Evolutionary conservation across 1,140 invertebrate genomes (phyloP).

Genomic region (Drosophila busckii): DNA sequence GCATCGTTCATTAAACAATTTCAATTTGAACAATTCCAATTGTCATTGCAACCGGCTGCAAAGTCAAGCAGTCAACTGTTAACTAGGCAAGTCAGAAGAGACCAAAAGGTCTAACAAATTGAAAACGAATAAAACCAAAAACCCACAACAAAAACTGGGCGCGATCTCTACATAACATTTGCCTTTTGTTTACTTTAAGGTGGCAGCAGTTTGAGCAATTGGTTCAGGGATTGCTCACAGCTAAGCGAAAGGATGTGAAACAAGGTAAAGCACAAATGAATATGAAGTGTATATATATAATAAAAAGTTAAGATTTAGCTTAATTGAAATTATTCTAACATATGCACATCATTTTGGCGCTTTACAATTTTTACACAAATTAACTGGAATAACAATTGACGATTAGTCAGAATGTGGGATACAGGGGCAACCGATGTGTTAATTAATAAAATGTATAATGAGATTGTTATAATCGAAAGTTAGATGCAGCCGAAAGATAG

Average conservation of each 20-base stretch:
- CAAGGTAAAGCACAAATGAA: not conserved
- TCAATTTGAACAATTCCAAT: constrained; percentile 30
- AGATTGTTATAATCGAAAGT: not conserved
- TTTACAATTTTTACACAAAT: too few relatives aligned
- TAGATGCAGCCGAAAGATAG: too few relatives aligned
- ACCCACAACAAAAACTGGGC: constrained; percentile 37
- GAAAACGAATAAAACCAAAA: constrained; percentile 26
- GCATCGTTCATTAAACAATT: constrained; percentile 70
- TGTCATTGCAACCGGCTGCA: constrained; percentile 17
- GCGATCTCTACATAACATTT: constrained; percentile 36
- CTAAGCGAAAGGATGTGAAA: not conserved
- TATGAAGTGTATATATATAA: not conserved
- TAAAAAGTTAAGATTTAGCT: not conserved
- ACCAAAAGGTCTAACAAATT: constrained; percentile 67
- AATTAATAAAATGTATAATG: constrained; percentile 6
- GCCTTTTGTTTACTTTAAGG: constrained; percentile 31
- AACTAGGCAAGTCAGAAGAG: constrained; percentile 65
- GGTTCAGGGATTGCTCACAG: constrained; percentile 3
- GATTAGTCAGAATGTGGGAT: too few relatives aligned
- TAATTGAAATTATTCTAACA: too few relatives aligned
- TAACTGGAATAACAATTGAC: too few relatives aligned
- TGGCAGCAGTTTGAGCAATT: not conserved
- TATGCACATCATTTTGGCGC: too few relatives aligned
- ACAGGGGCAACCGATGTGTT: too few relatives aligned
- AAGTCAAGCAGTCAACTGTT: constrained; percentile 47